phyloP scores from a whole-genome alignment of 1,140 invertebrate genomes.

The Ceratina australensis region DNA sequence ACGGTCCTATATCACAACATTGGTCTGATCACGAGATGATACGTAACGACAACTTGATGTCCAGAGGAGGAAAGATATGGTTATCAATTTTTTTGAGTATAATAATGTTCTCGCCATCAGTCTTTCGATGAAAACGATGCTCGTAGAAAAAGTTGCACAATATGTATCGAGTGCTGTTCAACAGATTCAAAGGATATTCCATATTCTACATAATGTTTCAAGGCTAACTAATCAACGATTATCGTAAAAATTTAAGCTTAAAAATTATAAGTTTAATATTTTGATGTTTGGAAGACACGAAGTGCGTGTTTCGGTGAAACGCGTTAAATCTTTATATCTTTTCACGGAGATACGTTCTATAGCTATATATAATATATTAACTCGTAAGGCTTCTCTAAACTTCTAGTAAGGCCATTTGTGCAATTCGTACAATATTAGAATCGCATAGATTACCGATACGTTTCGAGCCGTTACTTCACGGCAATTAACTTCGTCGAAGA shows the following conservation, averaged over 20 bases:
- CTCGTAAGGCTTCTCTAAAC: not conserved
- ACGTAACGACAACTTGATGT: not conserved
- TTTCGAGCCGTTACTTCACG: not conserved
- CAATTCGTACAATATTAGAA: conserved; percentile 31
- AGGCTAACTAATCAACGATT: conserved; percentile 46
- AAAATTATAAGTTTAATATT: conserved; percentile 36
- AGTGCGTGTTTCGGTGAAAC: conserved; percentile 42
- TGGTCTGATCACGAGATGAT: conserved; percentile 29
- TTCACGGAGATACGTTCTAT: conserved; percentile 31
- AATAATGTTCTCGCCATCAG: conserved; percentile 30
- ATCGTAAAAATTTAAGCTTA: conserved; percentile 37
- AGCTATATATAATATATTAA: not conserved
- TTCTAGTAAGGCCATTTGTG: conserved; percentile 52
- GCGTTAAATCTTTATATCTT: conserved; percentile 3
- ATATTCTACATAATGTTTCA: conserved; percentile 13
- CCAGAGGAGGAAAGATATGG: too few relatives aligned
- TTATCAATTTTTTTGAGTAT: conserved; percentile 18
- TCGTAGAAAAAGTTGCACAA: conserved; percentile 32
- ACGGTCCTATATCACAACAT: conserved; percentile 38
- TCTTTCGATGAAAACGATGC: conserved; percentile 32
- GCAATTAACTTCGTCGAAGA: not conserved
- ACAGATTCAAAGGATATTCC: conserved; percentile 4
- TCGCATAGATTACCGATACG: not conserved
- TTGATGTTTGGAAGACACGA: conserved; percentile 57
- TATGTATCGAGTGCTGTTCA: conserved; percentile 19